phyloP scores from a whole-genome alignment of 2,113 vertebrate species.

The Piprites chloris region DNA sequence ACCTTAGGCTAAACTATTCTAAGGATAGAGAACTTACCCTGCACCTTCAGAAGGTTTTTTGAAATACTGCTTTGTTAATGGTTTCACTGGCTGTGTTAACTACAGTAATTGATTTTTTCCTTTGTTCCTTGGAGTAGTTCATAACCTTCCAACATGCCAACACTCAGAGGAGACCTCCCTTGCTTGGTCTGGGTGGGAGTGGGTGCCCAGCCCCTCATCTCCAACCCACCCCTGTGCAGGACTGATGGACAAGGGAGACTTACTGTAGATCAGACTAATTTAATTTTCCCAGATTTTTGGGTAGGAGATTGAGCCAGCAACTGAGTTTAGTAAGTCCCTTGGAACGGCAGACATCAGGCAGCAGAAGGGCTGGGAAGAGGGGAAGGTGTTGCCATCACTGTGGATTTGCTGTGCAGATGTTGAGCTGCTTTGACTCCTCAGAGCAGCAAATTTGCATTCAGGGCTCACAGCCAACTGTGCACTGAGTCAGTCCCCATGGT shows the following conservation, averaged over 20 bases:
- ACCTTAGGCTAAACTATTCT: not conserved
- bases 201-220: not conserved
- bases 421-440: not conserved
- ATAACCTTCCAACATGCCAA: not conserved
- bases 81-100: not conserved
- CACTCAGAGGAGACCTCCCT: not conserved
- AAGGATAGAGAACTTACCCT: not conserved
- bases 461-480: not conserved
- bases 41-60: not conserved
- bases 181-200: not conserved
- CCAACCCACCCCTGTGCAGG: not conserved
- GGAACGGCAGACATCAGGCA: fast-evolving
- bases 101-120: not conserved
- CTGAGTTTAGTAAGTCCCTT: not conserved
- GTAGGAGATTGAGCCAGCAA: not conserved
- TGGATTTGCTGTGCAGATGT: not conserved
- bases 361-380: not conserved
- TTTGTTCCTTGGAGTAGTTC: not conserved
- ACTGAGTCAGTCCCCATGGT: not conserved
- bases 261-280: not conserved
- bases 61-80: not conserved
- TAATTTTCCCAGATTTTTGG: not conserved
- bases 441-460: not conserved
- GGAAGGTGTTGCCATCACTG: not conserved
- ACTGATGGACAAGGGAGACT: not conserved